Conservation (phyloP, 1,140 invertebrate genomes). For the Lepidurus apus region DNA sequence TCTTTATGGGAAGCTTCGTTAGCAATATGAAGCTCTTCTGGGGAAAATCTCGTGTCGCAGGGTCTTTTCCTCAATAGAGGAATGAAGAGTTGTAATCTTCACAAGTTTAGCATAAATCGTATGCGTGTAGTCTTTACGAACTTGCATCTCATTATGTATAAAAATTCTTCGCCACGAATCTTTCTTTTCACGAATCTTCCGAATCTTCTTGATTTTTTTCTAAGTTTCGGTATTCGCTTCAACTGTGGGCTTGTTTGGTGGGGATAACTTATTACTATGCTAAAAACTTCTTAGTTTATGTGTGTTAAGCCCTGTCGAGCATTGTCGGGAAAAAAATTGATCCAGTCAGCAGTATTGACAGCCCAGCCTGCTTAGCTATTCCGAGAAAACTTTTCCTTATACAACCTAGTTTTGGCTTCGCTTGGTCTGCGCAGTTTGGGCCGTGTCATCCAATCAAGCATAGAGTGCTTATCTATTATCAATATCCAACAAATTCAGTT, state of each 20-base stretch:
- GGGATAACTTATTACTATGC: neutral
- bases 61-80: neutral
- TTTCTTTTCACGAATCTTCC: too few relatives aligned
- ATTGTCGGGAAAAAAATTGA: neutral
- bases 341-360: neutral
- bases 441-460: neutral
- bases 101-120: too few relatives aligned
- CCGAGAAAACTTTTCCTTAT: neutral
- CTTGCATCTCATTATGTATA: too few relatives aligned
- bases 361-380: neutral
- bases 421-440: neutral
- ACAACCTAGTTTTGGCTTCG: neutral
- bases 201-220: too few relatives aligned
- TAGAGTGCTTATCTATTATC: neutral
- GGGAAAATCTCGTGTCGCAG: neutral
- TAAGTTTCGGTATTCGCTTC: too few relatives aligned
- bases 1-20: conserved; percentile 16
- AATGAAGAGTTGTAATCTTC: too few relatives aligned
- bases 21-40: neutral
- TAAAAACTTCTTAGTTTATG: neutral
- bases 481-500: neutral
- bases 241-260: too few relatives aligned
- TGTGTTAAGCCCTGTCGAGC: neutral
- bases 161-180: too few relatives aligned
- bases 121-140: too few relatives aligned